These are phyloP conservation scores for Dryobotodes eremita DNA, from an alignment of 2,888 invertebrate genomes.

Conservation along the genomic window DNA sequence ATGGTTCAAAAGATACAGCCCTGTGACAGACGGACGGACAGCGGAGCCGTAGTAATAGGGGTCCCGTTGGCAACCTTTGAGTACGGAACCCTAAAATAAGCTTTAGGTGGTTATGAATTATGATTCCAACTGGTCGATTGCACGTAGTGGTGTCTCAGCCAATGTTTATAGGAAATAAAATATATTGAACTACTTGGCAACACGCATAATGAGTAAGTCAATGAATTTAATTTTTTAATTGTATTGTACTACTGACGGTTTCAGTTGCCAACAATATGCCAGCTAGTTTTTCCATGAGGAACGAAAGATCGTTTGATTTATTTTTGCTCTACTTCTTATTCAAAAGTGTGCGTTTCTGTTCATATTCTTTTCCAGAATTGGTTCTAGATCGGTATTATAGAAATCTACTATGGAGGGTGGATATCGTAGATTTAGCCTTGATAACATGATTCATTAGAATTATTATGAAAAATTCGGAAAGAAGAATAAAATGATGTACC, in stretches of 20 bases:
- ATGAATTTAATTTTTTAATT: slow-evolving; percentile 9
- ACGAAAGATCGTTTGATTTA: slow-evolving; percentile 9
- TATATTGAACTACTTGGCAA: slow-evolving; percentile 37
- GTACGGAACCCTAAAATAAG: background rate
- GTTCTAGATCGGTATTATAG: no score
- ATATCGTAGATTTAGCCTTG: background rate
- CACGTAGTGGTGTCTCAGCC: background rate
- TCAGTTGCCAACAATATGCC: slow-evolving; percentile 33
- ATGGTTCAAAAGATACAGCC: background rate
- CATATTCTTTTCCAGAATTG: background rate
- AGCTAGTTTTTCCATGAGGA: slow-evolving; percentile 15
- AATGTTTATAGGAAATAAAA: slow-evolving; percentile 2
- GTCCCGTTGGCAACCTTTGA: background rate
- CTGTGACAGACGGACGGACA: background rate
- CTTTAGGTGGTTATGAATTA: background rate
- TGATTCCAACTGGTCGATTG: background rate
- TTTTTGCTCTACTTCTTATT: slow-evolving; percentile 4
- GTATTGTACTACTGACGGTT: slow-evolving; percentile 46
- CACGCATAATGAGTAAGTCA: slow-evolving; percentile 18
- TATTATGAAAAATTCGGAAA: background rate
- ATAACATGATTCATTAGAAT: background rate
- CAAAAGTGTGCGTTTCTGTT: background rate
- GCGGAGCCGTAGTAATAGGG: background rate
- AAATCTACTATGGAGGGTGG: background rate
- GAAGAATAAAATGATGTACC: background rate